These are phyloP conservation scores for Drosophila mayaguana DNA, from an alignment of 2,888 invertebrate genomes.

Conservation along the genomic window DNA sequence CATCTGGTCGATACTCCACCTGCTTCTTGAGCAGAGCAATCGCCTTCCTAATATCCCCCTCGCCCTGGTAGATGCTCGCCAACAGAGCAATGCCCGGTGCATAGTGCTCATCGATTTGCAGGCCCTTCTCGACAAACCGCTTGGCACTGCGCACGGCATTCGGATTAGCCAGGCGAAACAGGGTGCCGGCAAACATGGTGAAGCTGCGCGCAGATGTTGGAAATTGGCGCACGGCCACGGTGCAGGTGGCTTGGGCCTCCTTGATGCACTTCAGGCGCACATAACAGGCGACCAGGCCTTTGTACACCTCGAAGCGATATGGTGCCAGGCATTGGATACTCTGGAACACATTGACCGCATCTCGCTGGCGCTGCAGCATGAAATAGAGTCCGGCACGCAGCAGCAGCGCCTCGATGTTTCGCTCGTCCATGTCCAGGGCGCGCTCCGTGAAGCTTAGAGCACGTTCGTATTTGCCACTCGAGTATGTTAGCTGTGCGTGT, in stretches of 20 bases:
- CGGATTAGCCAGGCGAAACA: slow-evolving; percentile 88
- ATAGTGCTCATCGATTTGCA: slow-evolving; percentile 90
- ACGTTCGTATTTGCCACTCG: slow-evolving; percentile 87
- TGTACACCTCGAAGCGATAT: slow-evolving; percentile 88
- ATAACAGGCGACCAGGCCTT: slow-evolving; percentile 92
- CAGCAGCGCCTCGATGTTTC: slow-evolving; percentile 90
- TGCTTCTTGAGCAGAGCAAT: slow-evolving; percentile 89
- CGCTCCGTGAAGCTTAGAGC: slow-evolving; percentile 91
- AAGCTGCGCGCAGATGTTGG: slow-evolving; percentile 90
- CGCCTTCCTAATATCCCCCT: slow-evolving; percentile 89
- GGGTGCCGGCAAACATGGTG: slow-evolving; percentile 90
- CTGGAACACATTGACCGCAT: slow-evolving; percentile 80
- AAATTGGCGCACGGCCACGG: slow-evolving; percentile 89
- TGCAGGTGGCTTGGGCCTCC: slow-evolving; percentile 91
- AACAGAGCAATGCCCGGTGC: slow-evolving; percentile 90
- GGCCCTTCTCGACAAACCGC: slow-evolving; percentile 89
- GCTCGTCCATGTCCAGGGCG: slow-evolving; percentile 88
- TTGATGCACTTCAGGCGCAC: slow-evolving; percentile 88
- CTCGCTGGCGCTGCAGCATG: slow-evolving; percentile 78
- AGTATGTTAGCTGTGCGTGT: slow-evolving; percentile 89
- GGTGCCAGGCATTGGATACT: slow-evolving; percentile 79
- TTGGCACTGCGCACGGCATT: slow-evolving; percentile 86
- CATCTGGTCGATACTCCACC: slow-evolving; percentile 84
- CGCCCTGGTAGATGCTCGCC: slow-evolving; percentile 89
- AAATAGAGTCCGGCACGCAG: slow-evolving; percentile 87